Base-by-base conservation (phyloP, 1,140 invertebrate species). In the Danaus plexippus region DNA sequence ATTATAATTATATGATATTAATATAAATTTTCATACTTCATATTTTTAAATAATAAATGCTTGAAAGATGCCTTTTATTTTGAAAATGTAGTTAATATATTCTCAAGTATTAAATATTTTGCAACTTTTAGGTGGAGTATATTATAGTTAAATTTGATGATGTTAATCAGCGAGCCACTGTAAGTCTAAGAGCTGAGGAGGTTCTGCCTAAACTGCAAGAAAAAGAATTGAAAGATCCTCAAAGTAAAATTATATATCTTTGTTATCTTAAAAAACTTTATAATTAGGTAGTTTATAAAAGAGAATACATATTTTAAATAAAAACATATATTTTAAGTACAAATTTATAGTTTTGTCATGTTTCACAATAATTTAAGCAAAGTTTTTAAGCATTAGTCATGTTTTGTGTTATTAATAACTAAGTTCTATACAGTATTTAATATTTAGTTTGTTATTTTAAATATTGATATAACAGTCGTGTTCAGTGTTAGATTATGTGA, bases 141-240 rank as follows among this genome's bases (percentile, higher is more conserved):
- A 96, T 98, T 72, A 90, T 99, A 41, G 93, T 99, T 0, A 97
- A 97, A 82, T 97, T 99, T 88, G 94, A 99, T 88, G 92, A 98
- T 87, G 90, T 93, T 56, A 91, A 94, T 43, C 92, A 95, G 83
- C 92, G 90, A 63, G 96, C 95, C 7, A 92, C 92, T 65, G 92
- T 99, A 1, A 92, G 93, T 57, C 87, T 99, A 9, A 91, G 93
- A 71, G 96, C 95, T 18, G 84, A 92, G 61, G 92, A 96, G 64
- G 86, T 99, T 15, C 85, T 99, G 8, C 85, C 90, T 12, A 87
- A 90, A 64, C 88, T 99, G 6, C 94, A 94, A 77, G 93, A 97
- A 88, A 94, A 94, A 78, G 94, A 98, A 80, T 77, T 85, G 18
- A 89, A 90, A 54, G 90, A 96, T 89, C 94, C 95, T 61, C 88